phyloP scores from a whole-genome alignment of 2,888 invertebrate species.

The Erebia epiphron region DNA sequence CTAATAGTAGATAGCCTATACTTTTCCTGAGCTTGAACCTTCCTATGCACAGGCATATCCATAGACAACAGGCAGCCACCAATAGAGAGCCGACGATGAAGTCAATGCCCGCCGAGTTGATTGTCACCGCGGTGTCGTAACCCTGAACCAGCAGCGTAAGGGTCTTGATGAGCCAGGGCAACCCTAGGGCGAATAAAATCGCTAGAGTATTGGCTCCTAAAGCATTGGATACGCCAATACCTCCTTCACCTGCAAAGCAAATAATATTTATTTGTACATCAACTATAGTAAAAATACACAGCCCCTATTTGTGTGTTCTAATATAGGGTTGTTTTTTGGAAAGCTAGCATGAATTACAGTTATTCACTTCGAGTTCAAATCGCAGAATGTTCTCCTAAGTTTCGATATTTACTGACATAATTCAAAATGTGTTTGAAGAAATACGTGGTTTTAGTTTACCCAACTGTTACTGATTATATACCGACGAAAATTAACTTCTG shows the following conservation, averaged over 20 bases:
- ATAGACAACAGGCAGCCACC: constrained; percentile 87
- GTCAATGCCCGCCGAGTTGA: constrained; percentile 91
- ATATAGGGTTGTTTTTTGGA: too few relatives aligned
- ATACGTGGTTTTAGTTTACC: too few relatives aligned
- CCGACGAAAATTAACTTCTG: too few relatives aligned
- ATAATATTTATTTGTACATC: constrained; percentile 9
- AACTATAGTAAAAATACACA: too few relatives aligned
- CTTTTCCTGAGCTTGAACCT: constrained; percentile 87
- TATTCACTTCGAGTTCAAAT: too few relatives aligned
- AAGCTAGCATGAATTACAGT: too few relatives aligned
- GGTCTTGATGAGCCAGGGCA: constrained; percentile 93
- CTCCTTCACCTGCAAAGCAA: constrained; percentile 87
- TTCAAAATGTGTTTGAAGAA: too few relatives aligned
- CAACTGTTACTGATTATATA: too few relatives aligned
- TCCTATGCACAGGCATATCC: constrained; percentile 85
- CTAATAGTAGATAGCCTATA: constrained; percentile 86
- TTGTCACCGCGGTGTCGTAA: constrained; percentile 79
- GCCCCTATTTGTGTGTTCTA: too few relatives aligned
- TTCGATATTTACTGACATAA: too few relatives aligned
- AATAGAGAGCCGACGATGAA: constrained; percentile 92
- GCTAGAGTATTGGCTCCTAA: constrained; percentile 94
- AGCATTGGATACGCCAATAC: constrained; percentile 94
- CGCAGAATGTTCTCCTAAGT: too few relatives aligned
- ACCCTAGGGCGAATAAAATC: constrained; percentile 90
- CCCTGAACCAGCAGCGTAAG: constrained; percentile 77